Percentiles rank a stretch among this genome's conserved stretches.
Evolutionary conservation across 2,113 vertebrate genomes (phyloP).

Genomic region (Lepidothrix coronata): DNA sequence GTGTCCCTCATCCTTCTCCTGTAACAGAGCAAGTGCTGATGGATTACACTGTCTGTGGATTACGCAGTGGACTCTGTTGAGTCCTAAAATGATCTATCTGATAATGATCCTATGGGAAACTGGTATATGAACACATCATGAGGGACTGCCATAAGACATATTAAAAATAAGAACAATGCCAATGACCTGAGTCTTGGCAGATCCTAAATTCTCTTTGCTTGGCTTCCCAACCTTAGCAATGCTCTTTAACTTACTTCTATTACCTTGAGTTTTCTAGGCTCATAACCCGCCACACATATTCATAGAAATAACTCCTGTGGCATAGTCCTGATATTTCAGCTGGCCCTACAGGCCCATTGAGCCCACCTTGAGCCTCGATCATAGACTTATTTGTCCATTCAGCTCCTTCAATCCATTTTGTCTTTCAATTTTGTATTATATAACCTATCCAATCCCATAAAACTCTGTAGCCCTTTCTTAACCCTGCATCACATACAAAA

Average conservation of each 20-base stretch:
- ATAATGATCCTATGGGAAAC: not conserved
- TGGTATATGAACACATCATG: not conserved
- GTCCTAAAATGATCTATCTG: not conserved
- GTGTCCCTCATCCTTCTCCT: not conserved
- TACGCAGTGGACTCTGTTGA: not conserved
- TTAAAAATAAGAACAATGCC: not conserved
- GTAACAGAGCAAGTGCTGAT: not conserved
- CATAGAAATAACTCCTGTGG: not conserved
- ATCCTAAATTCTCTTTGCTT: not conserved
- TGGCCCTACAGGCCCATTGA: not conserved
- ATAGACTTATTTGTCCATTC: not conserved
- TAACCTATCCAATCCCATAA: not conserved
- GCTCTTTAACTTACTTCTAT: not conserved
- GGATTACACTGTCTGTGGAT: not conserved
- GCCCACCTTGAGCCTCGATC: not conserved
- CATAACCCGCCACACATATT: fast-evolving
- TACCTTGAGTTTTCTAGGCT: not conserved
- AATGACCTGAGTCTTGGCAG: not conserved
- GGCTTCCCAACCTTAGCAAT: not conserved
- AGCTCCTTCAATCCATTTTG: not conserved
- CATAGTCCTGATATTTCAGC: not conserved
- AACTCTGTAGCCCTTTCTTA: not conserved
- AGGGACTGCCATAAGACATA: not conserved
- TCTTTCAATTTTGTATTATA: not conserved
- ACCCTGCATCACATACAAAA: not conserved